Evolutionary conservation across 2,113 vertebrate species (phyloP).

Genomic region (Hiodon alosoides): DNA sequence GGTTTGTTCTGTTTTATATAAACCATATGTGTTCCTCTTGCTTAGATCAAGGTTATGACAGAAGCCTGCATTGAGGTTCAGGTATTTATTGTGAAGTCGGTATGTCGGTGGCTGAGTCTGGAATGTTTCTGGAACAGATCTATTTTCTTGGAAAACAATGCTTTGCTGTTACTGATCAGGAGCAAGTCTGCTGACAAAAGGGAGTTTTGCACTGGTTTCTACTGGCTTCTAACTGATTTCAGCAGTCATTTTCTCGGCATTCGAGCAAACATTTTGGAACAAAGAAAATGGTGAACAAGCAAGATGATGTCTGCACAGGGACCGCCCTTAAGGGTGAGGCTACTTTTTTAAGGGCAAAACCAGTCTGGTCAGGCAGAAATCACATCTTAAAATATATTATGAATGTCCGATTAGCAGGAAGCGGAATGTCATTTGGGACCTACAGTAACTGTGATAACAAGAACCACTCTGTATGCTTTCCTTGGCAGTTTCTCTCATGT

Average conservation of each 20-base stretch:
- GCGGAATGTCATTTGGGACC: not conserved
- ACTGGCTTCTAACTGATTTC: not conserved
- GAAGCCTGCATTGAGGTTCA: not conserved
- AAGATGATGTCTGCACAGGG: not conserved
- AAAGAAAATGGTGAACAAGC: not conserved
- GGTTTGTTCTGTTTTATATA: not conserved
- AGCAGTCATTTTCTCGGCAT: not conserved
- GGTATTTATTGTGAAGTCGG: not conserved
- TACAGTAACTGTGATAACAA: too few species aligned
- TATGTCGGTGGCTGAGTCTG: not conserved
- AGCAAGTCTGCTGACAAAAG: not conserved
- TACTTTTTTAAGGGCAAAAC: not conserved
- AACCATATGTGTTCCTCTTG: constrained; percentile 35
- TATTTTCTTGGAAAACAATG: constrained; percentile 7
- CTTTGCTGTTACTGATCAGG: not conserved
- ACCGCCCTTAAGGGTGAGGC: not conserved
- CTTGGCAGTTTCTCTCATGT: too few species aligned
- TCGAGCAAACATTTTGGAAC: not conserved
- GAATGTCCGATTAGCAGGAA: not conserved
- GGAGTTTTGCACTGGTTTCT: not conserved
- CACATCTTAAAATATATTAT: not conserved
- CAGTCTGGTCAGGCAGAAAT: not conserved
- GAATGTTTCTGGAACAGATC: constrained; percentile 2
- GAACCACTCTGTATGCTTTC: too few species aligned
- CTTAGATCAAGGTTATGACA: too few species aligned